These are phyloP conservation scores for Iphiclides podalirius DNA, from an alignment of 2,888 invertebrate species.

Conservation along the genomic window DNA sequence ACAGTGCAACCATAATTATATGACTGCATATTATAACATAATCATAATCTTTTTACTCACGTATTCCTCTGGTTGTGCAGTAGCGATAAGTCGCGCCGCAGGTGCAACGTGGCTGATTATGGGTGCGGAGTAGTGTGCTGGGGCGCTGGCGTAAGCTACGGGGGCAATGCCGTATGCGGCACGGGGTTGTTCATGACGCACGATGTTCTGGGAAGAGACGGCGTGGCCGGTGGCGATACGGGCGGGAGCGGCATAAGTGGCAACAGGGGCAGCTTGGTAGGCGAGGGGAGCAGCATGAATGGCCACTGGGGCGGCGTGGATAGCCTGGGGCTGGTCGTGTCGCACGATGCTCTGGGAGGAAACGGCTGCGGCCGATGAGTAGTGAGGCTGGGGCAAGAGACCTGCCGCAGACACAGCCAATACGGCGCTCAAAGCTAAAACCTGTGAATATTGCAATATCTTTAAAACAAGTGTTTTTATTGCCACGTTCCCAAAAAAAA, in stretches of 20 bases:
- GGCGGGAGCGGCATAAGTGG: slow-evolving; percentile 23
- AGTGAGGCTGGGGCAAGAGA: slow-evolving; percentile 34
- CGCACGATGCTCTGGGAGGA: slow-evolving; percentile 55
- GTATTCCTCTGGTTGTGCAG: too few species aligned
- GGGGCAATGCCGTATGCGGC: slow-evolving; percentile 41
- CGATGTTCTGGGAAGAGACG: slow-evolving; percentile 26
- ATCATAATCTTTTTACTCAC: too few species aligned
- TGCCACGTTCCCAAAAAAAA: too few species aligned
- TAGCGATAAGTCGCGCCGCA: too few species aligned
- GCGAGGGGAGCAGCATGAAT: slow-evolving; percentile 39
- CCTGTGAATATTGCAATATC: slow-evolving; percentile 31
- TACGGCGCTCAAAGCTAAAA: slow-evolving; percentile 41
- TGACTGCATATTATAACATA: too few species aligned
- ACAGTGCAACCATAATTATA: too few species aligned
- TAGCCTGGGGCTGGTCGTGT: slow-evolving; percentile 45
- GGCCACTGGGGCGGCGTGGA: slow-evolving; percentile 36
- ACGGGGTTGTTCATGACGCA: slow-evolving; percentile 47
- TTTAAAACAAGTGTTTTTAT: too few species aligned
- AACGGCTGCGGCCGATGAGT: slow-evolving; percentile 45
- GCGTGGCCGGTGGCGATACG: slow-evolving; percentile 23
- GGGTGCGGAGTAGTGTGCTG: slow-evolving; percentile 38
- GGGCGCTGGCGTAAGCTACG: slow-evolving; percentile 35
- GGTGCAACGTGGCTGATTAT: slow-evolving; percentile 33
- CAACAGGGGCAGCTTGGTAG: slow-evolving; percentile 24
- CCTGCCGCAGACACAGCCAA: slow-evolving; percentile 45